Percentiles rank a stretch among this genome's conserved stretches.
These are phyloP conservation scores for Aquila chrysaetos DNA, from an alignment of 2,797 vertebrate species.

Conservation along the genomic window DNA sequence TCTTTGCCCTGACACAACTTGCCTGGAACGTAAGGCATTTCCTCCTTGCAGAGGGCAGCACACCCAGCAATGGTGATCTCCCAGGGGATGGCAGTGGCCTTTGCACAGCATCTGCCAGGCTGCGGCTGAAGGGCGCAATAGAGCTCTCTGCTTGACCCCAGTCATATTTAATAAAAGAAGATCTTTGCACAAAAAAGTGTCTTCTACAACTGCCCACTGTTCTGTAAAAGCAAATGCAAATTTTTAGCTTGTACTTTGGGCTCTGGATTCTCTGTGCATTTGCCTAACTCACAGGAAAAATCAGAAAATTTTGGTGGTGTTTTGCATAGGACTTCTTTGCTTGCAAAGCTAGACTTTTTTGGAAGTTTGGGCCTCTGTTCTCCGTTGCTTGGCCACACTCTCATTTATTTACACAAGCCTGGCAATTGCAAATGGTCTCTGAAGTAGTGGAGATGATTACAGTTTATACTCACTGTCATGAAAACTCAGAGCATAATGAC, in stretches of 20 bases:
- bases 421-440: not conserved
- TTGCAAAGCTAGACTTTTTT: not conserved
- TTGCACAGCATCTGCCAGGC: not conserved
- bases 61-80: not conserved
- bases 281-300: not conserved
- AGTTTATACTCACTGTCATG: not conserved
- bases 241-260: not conserved
- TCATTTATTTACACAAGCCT: not conserved
- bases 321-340: not conserved
- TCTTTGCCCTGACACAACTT: not conserved
- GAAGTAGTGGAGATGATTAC: not conserved
- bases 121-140: fast-evolving
- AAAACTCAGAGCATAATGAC: not conserved
- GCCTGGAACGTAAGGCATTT: not conserved
- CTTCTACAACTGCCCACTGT: not conserved
- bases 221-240: not conserved
- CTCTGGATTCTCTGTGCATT: not conserved
- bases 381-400: not conserved
- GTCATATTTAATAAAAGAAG: not conserved
- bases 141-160: not conserved
- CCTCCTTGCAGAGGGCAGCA: not conserved
- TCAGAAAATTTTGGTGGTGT: not conserved
- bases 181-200: not conserved
- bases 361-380: not conserved
- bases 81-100: not conserved